phyloP scores from a whole-genome alignment of 2,797 vertebrate species.

The Cryptoblepharus egeriae region DNA sequence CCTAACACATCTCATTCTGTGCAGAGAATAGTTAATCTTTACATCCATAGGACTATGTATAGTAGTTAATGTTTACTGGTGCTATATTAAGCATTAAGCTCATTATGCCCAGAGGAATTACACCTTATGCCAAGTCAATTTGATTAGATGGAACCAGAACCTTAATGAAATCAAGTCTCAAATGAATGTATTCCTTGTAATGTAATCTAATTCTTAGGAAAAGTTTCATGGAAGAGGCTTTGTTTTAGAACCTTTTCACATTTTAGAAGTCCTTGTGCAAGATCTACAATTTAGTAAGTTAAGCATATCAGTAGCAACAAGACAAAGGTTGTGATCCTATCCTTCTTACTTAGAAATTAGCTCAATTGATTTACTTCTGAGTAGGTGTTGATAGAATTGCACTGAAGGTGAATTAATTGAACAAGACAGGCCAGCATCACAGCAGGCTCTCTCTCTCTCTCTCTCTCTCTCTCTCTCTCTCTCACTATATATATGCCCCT shows the following conservation, averaged over 20 bases:
- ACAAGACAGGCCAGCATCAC: not conserved
- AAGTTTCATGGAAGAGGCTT: not conserved
- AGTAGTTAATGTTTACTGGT: slow-evolving; percentile 47
- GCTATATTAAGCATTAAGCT: slow-evolving; percentile 64
- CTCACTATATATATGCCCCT: too few relatives aligned
- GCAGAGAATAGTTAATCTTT: not conserved
- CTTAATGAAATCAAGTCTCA: slow-evolving; percentile 28
- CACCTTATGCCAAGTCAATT: slow-evolving; percentile 58
- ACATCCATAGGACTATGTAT: not conserved
- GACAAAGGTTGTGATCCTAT: not conserved
- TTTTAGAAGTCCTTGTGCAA: not conserved
- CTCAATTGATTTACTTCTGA: too few relatives aligned
- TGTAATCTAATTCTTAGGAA: not conserved
- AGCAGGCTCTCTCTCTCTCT: too few relatives aligned
- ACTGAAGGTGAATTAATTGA: not conserved
- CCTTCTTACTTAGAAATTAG: too few relatives aligned
- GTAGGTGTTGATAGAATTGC: too few relatives aligned
- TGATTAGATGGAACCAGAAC: slow-evolving; percentile 42
- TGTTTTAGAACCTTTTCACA: too few relatives aligned
- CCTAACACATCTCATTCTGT: not conserved
- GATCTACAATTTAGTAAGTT: not conserved
- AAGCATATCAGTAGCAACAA: not conserved
- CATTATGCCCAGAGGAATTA: slow-evolving; percentile 40
- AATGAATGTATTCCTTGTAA: slow-evolving; percentile 1
- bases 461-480: too few relatives aligned